Evolutionary conservation across 2,888 invertebrate genomes (phyloP).

Genomic region (Parapristionchus giblindavisi): DNA sequence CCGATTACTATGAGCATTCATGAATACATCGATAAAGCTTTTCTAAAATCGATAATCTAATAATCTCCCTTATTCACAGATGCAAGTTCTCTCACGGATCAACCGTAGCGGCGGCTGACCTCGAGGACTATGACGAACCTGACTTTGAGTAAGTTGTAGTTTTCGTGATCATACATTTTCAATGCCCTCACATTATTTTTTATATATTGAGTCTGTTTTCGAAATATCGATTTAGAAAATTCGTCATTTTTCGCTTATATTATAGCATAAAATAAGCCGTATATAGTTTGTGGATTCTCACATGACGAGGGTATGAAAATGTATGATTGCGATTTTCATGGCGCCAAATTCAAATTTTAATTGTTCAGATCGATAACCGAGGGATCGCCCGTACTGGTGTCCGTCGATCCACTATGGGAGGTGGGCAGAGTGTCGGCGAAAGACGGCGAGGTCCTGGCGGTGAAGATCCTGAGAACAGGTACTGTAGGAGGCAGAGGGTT

Average conservation of each 20-base stretch:
- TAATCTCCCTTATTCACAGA: neutral
- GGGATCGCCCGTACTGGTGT: constrained; percentile 45
- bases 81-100: constrained; percentile 53
- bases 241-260: too few species aligned
- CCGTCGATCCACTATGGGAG: constrained; percentile 48
- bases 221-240: too few species aligned
- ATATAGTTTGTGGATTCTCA: too few species aligned
- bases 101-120: constrained; percentile 42
- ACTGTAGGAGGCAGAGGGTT: constrained; percentile 1
- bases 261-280: too few species aligned
- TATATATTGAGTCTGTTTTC: too few species aligned
- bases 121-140: constrained; percentile 51
- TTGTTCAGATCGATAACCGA: constrained; percentile 38
- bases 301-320: too few species aligned
- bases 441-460: constrained; percentile 52
- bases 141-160: constrained; percentile 44
- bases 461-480: constrained; percentile 47
- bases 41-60: neutral
- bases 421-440: constrained; percentile 48
- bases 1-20: too few species aligned
- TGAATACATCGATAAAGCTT: too few species aligned
- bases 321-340: too few species aligned
- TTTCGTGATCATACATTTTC: too few species aligned
- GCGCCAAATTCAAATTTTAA: too few species aligned
- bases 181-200: neutral